Evolutionary conservation across 2,113 vertebrate species (phyloP).

Genomic region (Nipponia nippon): DNA sequence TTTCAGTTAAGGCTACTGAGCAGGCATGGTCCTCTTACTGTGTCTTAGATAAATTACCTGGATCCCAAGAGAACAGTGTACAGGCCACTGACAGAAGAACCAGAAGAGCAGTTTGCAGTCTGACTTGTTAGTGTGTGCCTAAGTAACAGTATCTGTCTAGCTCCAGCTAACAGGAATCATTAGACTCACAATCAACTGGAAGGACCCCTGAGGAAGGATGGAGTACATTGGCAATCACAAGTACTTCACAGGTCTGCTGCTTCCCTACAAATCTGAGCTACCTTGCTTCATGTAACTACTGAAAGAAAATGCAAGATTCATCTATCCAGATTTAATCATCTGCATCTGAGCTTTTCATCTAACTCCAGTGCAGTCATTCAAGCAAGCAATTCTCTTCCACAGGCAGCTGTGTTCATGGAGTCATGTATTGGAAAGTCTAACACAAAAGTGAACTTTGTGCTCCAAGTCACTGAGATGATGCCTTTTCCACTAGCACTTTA

Average conservation of each 20-base stretch:
- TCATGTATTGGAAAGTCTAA: not conserved
- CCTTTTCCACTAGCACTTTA: not conserved
- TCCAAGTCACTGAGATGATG: not conserved
- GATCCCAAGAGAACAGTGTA: rapidly evolving
- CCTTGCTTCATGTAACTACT: not conserved
- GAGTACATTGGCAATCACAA: not conserved
- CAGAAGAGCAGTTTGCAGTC: not conserved
- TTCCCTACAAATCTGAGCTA: not conserved
- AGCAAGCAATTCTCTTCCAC: not conserved
- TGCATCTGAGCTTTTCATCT: not conserved
- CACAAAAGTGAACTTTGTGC: not conserved
- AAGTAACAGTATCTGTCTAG: not conserved
- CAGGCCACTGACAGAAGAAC: not conserved
- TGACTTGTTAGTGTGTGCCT: not conserved
- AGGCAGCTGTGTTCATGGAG: not conserved
- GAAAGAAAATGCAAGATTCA: not conserved
- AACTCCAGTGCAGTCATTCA: not conserved
- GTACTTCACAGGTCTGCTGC: not conserved
- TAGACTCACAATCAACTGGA: not conserved
- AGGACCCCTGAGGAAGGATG: not conserved
- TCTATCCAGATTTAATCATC: not conserved
- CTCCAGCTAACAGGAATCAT: not conserved
- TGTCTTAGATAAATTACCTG: not conserved
- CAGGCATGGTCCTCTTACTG: not conserved
- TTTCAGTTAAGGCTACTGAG: not conserved